Evolutionary conservation across 2,113 vertebrate genomes (phyloP).

Genomic region (Deroptyus accipitrinus): DNA sequence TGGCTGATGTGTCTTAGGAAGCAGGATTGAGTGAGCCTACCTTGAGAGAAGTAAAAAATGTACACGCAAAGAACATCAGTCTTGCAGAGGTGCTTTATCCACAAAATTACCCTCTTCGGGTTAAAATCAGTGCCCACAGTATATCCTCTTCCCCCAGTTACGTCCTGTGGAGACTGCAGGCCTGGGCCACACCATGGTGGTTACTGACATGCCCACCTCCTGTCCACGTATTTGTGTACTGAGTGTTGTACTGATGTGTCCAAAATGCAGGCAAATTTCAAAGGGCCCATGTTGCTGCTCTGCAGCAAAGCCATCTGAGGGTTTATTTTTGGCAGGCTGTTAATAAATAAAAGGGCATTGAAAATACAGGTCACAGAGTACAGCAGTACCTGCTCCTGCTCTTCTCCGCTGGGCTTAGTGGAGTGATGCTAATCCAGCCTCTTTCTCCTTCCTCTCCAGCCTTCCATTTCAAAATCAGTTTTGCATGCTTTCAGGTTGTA

Average conservation of each 20-base stretch:
- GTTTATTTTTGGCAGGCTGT: constrained; percentile 61
- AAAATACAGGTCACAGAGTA: constrained; percentile 45
- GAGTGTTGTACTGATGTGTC: neutral
- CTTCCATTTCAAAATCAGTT: neutral
- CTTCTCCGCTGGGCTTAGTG: neutral
- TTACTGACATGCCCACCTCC: neutral
- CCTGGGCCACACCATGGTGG: no score
- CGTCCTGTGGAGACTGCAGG: neutral
- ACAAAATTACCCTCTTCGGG: neutral
- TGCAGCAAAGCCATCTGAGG: neutral
- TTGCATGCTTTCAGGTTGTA: neutral
- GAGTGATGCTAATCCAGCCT: neutral
- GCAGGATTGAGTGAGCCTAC: neutral
- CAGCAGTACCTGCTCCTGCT: neutral
- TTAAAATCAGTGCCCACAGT: neutral
- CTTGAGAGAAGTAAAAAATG: neutral
- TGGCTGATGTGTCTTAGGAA: neutral
- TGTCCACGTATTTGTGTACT: neutral
- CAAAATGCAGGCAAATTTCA: constrained; percentile 9
- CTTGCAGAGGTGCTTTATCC: neutral
- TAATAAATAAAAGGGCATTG: constrained; percentile 62
- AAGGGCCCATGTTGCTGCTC: neutral
- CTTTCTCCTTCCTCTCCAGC: neutral
- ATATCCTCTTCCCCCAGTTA: neutral
- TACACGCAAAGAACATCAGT: neutral